phyloP scores from a whole-genome alignment of 2,113 vertebrate genomes.

The Ovibos moschatus region DNA sequence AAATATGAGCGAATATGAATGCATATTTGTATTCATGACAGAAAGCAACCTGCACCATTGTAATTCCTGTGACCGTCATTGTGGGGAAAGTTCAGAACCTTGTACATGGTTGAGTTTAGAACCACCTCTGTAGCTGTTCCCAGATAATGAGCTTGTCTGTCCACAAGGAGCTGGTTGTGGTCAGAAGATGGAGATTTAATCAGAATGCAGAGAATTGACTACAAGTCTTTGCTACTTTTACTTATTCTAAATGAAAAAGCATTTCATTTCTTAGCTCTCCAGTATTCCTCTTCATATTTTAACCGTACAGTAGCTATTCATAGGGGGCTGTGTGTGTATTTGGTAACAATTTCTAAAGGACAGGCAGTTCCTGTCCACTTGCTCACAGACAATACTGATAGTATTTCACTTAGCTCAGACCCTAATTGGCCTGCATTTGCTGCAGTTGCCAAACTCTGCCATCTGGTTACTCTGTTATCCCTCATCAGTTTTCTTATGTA shows the following conservation, averaged over 20 bases:
- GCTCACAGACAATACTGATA: not conserved
- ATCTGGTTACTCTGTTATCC: constrained; percentile 1
- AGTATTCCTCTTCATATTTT: not conserved
- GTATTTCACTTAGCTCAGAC: not conserved
- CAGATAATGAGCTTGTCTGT: not conserved
- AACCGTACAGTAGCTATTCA: not conserved
- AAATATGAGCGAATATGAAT: not conserved
- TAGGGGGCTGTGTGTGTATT: not conserved
- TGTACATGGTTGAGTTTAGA: not conserved
- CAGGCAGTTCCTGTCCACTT: not conserved
- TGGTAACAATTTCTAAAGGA: not conserved
- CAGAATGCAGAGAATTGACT: not conserved
- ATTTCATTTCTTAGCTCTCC: not conserved
- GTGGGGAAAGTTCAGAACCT: not conserved
- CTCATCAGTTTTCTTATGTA: not conserved
- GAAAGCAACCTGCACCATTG: not conserved
- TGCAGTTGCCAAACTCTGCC: not conserved
- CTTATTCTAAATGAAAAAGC: not conserved
- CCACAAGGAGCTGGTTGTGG: not conserved
- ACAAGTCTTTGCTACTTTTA: not conserved
- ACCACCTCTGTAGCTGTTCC: not conserved
- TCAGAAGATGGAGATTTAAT: not conserved
- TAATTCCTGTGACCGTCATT: not conserved
- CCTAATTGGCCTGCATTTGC: not conserved
- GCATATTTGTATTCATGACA: not conserved